Evolutionary conservation across 1,140 invertebrate species (phyloP).

Genomic region (Aphelinus atriplicis): DNA sequence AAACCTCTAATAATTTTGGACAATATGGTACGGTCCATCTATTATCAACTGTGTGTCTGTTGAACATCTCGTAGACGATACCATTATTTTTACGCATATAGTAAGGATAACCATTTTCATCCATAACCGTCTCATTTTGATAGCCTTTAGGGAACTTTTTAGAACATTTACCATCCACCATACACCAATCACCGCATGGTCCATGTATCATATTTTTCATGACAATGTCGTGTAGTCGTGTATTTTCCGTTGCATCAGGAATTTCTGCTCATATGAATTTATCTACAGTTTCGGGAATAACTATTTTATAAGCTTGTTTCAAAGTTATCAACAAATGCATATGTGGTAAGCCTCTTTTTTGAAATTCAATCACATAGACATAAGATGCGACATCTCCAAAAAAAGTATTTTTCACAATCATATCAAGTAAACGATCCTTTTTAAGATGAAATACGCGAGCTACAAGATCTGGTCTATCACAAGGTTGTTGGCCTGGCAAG

Average conservation of each 20-base stretch:
- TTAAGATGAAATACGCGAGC: conserved; percentile 22
- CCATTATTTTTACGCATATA: conserved; percentile 37
- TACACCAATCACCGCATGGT: conserved; percentile 51
- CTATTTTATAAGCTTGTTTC: conserved; percentile 10
- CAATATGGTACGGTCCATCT: conserved; percentile 49
- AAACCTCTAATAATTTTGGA: conserved; percentile 28
- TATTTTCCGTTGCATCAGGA: conserved; percentile 59
- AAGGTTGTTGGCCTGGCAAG: conserved; percentile 50
- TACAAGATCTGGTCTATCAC: conserved; percentile 49
- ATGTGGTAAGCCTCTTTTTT: conserved; percentile 27
- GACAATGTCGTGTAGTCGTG: conserved; percentile 52
- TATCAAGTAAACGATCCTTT: neutral
- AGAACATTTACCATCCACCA: conserved; percentile 52
- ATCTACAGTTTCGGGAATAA: conserved; percentile 12
- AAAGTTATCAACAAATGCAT: conserved; percentile 29
- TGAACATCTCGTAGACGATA: conserved; percentile 17
- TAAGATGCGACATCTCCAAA: conserved; percentile 16
- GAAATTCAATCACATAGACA: conserved; percentile 15
- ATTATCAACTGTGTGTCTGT: conserved; percentile 44
- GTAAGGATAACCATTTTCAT: conserved; percentile 51
- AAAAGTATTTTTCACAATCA: conserved; percentile 12
- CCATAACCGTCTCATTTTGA: conserved; percentile 46
- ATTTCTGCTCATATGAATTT: conserved; percentile 62
- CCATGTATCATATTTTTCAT: conserved; percentile 60
- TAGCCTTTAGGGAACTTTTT: conserved; percentile 57